A percentile compares a stretch with the other conserved stretches of the same genome.
Conservation (phyloP, 2,113 vertebrate genomes). For the Rhinopomastus cyanomelas region DNA sequence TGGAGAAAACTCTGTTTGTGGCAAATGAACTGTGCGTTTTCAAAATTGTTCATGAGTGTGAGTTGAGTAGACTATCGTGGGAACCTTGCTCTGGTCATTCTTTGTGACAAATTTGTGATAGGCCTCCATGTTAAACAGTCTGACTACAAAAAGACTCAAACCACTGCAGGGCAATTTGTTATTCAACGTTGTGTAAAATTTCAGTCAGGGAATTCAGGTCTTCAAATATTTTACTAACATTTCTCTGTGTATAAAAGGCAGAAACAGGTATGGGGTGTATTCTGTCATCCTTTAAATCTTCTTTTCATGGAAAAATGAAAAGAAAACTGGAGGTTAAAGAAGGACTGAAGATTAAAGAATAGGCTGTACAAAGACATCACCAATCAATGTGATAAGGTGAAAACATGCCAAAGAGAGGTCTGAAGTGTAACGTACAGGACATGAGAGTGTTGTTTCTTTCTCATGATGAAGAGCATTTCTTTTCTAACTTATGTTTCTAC, state of each 20-base stretch:
- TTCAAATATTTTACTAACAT: not conserved
- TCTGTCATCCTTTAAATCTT: not conserved
- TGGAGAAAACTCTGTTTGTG: not conserved
- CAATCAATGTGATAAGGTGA: not conserved
- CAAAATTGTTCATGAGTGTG: not conserved
- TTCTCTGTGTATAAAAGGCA: not conserved
- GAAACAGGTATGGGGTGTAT: not conserved
- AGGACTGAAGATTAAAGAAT: not conserved
- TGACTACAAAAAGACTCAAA: not conserved
- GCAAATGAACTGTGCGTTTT: slow-evolving; percentile 5
- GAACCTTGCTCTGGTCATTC: not conserved
- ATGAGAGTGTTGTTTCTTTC: not conserved
- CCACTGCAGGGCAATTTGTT: not conserved
- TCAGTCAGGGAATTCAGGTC: not conserved
- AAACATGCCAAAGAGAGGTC: not conserved
- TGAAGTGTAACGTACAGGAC: not conserved
- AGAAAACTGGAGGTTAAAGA: not conserved
- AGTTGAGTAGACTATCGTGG: not conserved
- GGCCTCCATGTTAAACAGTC: not conserved
- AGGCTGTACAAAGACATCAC: not conserved
- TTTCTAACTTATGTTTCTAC: not conserved
- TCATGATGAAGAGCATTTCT: not conserved
- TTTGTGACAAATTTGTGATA: not conserved
- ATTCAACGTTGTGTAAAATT: not conserved
- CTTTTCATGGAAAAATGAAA: not conserved